Evolutionary conservation across 2,113 vertebrate genomes (phyloP), one percentile per base, ranked within the genome.

Genomic region (Carassius carassius): DNA sequence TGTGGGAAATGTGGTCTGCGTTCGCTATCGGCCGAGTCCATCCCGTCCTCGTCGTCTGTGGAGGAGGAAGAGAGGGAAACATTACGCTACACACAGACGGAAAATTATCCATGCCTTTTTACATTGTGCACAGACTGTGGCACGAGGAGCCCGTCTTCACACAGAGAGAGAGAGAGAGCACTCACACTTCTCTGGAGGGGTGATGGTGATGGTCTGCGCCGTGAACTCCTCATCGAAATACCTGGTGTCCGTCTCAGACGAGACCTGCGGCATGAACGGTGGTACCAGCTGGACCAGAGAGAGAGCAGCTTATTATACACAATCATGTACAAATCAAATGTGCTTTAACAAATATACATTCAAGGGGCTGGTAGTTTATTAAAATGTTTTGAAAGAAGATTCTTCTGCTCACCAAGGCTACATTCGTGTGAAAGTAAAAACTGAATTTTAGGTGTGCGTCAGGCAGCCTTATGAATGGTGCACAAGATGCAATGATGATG

Each of bases 1-100:
- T 99, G 97, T 82, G 97, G 97, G 93, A 98, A 99, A 91, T 98
- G 97, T 9, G 97, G 97, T 92, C 97, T 94, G 85, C 97, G 94
- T 92, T 98, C 97, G 82, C 94, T 98, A 93, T 98, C 97, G 86
- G 95, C 92, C 84, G 96, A 94, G 87, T 98, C 97, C 97, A 99
- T 98, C 51, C 97, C 97, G 32, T 99, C 97, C 90, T 99, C 97
- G 3, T 99, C 97, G 84, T 96, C 97, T 99, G 90, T 0, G 23
- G 92, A n/a, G 60, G 86, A 72, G 86, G 63, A 82, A 85, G 85
- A 93, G 35, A 35, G 72, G 10, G 49, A 86, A 12, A 63, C 3
- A 47, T 32, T 23, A 56, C 9, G 1, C 41, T 21, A 67, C 12
- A 21, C 10, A 16, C 41, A 65, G 8, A n/a, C 35, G 29, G 29